Conservation (phyloP, 2,888 invertebrate genomes). For the Micropterix aruncella region DNA sequence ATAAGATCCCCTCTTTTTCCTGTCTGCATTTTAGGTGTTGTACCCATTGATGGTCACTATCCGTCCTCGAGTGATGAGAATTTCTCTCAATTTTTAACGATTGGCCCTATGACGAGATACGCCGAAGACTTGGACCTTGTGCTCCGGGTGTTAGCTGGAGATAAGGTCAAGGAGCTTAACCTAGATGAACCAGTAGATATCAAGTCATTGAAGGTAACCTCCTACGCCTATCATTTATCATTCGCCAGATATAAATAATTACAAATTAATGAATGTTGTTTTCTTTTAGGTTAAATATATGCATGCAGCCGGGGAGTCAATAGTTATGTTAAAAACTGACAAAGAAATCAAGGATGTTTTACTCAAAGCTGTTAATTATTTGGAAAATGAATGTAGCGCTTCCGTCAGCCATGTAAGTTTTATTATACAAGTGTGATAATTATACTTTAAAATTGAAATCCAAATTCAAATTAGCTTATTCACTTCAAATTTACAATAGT, state of each 20-base stretch:
- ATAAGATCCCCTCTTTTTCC: background rate
- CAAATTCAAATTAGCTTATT: too few species aligned
- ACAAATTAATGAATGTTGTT: too few species aligned
- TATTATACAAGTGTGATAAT: too few species aligned
- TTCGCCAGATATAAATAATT: too few species aligned
- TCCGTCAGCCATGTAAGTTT: constrained; percentile 24
- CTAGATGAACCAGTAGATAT: constrained; percentile 37
- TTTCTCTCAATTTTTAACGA: constrained; percentile 34
- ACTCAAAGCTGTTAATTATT: constrained; percentile 28
- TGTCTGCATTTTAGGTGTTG: constrained; percentile 24
- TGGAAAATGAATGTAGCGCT: constrained; percentile 32
- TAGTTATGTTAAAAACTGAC: constrained; percentile 36
- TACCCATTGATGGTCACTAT: constrained; percentile 44
- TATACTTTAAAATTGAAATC: too few species aligned
- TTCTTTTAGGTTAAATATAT: constrained; percentile 44
- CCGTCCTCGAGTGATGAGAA: constrained; percentile 35
- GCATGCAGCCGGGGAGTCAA: constrained; percentile 41
- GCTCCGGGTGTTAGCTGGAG: constrained; percentile 44
- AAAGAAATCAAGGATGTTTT: constrained; percentile 36
- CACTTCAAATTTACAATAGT: too few species aligned
- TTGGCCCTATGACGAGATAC: constrained; percentile 68
- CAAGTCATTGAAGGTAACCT: constrained; percentile 26
- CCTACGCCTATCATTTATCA: too few species aligned
- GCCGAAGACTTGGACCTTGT: constrained; percentile 60
- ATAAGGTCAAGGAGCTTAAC: constrained; percentile 23